These are phyloP conservation scores for Laticauda colubrina DNA, from an alignment of 2,113 vertebrate genomes.

Conservation along the genomic window DNA sequence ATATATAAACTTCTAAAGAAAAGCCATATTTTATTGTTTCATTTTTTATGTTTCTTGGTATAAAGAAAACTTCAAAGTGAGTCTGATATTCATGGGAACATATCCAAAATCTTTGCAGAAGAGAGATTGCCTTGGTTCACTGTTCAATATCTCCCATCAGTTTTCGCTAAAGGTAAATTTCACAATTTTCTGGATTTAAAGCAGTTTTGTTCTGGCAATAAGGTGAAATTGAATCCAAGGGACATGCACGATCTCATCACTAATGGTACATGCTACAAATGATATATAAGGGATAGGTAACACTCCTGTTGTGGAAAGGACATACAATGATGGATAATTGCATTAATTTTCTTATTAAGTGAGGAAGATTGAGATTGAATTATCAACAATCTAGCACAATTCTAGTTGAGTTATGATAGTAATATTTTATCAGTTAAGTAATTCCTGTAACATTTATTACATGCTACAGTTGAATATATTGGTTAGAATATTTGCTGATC, in stretches of 20 bases:
- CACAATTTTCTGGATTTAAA: background rate
- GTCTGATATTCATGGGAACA: background rate
- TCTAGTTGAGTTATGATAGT: background rate
- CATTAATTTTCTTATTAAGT: background rate
- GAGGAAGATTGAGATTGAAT: background rate
- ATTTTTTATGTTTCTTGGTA: background rate
- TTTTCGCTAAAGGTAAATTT: background rate
- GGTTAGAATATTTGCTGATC: background rate
- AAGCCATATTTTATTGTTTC: background rate
- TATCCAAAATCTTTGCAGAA: background rate
- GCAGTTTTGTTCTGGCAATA: background rate
- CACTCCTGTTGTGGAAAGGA: background rate
- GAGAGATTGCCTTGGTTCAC: background rate
- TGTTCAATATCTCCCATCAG: background rate
- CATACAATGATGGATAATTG: background rate
- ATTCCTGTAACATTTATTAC: background rate
- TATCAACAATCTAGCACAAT: background rate
- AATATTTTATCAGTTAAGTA: background rate
- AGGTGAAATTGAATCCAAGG: background rate
- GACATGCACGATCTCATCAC: background rate
- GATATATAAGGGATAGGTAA: background rate
- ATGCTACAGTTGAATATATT: background rate
- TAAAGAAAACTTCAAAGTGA: background rate
- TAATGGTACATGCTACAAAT: background rate
- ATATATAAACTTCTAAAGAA: background rate